Evolutionary conservation across 2,113 vertebrate species (phyloP).

Genomic region (Balaeniceps rex): DNA sequence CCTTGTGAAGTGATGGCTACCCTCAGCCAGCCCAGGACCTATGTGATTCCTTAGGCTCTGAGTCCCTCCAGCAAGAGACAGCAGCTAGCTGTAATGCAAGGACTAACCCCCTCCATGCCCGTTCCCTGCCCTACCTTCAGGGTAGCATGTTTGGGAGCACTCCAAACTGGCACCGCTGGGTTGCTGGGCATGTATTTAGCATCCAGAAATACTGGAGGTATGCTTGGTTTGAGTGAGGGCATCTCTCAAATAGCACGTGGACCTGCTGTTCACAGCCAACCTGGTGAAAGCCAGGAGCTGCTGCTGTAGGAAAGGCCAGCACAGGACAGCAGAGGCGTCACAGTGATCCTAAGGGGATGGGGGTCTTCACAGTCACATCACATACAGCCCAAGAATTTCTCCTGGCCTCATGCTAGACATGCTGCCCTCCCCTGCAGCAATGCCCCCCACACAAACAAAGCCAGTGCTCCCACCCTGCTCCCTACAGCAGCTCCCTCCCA

Average conservation of each 20-base stretch:
- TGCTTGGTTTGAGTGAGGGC: neutral
- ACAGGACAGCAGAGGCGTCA: neutral
- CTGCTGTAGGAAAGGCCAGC: neutral
- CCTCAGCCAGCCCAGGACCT: neutral
- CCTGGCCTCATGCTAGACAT: neutral
- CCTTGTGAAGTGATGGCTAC: neutral
- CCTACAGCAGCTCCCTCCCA: neutral
- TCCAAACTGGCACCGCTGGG: neutral
- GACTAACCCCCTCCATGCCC: neutral
- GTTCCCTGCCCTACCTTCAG: neutral
- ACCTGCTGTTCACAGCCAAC: neutral
- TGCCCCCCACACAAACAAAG: neutral
- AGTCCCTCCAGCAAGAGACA: neutral
- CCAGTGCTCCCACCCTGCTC: neutral
- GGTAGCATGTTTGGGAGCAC: neutral
- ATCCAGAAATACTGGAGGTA: neutral
- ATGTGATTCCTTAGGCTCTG: neutral
- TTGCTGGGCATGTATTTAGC: neutral
- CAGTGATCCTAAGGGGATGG: neutral
- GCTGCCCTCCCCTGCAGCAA: neutral
- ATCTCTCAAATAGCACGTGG: neutral
- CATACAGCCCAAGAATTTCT: neutral
- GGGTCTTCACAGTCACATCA: neutral
- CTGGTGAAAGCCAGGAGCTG: neutral
- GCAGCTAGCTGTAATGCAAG: neutral